Evolutionary conservation across 2,113 vertebrate genomes (phyloP).

Genomic region (Caranx melampygus): DNA sequence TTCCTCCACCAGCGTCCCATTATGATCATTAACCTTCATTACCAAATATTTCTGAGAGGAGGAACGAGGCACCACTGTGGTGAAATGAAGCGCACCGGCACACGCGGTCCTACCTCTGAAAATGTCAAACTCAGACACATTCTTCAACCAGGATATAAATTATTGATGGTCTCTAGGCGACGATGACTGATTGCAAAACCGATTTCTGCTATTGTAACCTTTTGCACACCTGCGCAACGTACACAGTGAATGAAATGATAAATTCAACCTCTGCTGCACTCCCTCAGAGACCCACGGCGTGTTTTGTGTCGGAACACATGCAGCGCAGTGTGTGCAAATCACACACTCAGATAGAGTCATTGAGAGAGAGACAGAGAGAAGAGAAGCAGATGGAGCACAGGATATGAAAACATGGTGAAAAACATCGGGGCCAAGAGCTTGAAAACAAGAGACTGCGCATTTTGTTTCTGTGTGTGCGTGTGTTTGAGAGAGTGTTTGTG

Average conservation of each 20-base stretch:
- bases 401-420: slow-evolving; percentile 41
- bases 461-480: slow-evolving; percentile 21
- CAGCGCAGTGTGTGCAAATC: slow-evolving; percentile 2
- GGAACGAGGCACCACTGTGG: background rate
- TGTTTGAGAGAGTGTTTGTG: background rate
- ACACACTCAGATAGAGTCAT: background rate
- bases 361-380: slow-evolving; percentile 9
- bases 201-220: slow-evolving; percentile 60
- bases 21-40: slow-evolving; percentile 10
- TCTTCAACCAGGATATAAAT: slow-evolving; percentile 33
- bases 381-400: slow-evolving; percentile 25
- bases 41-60: background rate
- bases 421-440: slow-evolving; percentile 25
- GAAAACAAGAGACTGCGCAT: slow-evolving; percentile 41
- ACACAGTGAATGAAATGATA: slow-evolving; percentile 33
- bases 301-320: background rate
- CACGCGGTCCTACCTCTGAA: slow-evolving; percentile 15
- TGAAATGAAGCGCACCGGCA: background rate
- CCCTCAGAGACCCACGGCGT: background rate
- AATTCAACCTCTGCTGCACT: slow-evolving; percentile 19
- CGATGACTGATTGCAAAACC: slow-evolving; percentile 44
- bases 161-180: slow-evolving; percentile 37
- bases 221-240: slow-evolving; percentile 63
- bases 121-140: slow-evolving; percentile 43
- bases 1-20: slow-evolving; percentile 5